Evolutionary conservation across 2,888 invertebrate species (phyloP), one percentile per base, ranked within the genome.

Genomic region (Agrilus mali): DNA sequence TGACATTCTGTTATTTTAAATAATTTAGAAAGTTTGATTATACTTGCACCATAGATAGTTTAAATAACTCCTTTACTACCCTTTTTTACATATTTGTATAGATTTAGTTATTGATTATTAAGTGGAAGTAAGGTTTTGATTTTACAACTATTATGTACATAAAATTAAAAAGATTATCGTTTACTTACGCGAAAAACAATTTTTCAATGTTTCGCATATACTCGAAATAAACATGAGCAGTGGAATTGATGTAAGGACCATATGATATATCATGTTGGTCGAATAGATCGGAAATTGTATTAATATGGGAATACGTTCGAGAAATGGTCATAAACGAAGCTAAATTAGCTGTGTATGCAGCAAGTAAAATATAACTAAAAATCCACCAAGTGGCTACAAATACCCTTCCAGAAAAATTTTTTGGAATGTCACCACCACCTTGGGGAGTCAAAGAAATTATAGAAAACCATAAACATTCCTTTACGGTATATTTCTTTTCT

Each of bases 351-450:
- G 97, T 97, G 67, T 97, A 97, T 0, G 95, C 95, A 3, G 97
- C 96, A 60, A 97, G 96, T 52, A 97, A 94, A 61, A 97, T 96
- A 66, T 97, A 97, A 0, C 96, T 95, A 67, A 97, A 97, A 17
- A 97, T 71, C 97, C 97, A 97, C 96, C 95, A 96, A 0, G 96
- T 96, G 2, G 96, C 96, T 0, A 96, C 96, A 0, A 97, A 84
- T 10, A 97, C 70, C 39, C 96, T 76, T 0, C 96, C 96, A 0
- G 95, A 95, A 1, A 96, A 72, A 65, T 96, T 96, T 65, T 94
- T 93, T 0, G 95, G 95, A 0, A 94, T 93, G 65, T 95, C 94
- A 1, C 94, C 94, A 0, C 94, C 94, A 0, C 94, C 93, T 66
- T 86, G 79, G 0, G 97, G 97, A 0, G 96, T 97, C 14, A 97